Base-by-base conservation (phyloP, 2,888 invertebrate species). In the Caenorhabditis sp. region DNA sequence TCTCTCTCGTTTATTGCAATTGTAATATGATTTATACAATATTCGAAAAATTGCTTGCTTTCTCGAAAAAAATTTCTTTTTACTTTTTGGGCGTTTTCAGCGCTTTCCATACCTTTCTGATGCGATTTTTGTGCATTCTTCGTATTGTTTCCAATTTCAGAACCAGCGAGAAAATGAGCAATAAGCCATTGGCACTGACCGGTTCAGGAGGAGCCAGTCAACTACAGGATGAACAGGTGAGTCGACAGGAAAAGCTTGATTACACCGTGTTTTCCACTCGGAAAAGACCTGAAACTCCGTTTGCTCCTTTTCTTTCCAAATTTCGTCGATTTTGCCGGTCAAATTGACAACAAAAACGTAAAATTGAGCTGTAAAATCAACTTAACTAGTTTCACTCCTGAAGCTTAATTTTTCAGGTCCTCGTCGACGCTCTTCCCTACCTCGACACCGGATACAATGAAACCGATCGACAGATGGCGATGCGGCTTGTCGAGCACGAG, bases 401-500 rank as follows among this genome's bases (percentile, higher is more conserved):
- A n/a, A n/a, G n/a, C n/a, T n/a, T n/a, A n/a, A n/a, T n/a, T n/a
- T 58, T 70, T 26, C 63, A 85, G 85, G 74, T 87, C 49, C 76
- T 87, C 19, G 89, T 89, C 14, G 90, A 90, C 69, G 90, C 90
- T 10, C 85, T 90, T 10, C 90, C 90, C 1, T 90, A 90, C 69
- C 82, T 90, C 44, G 90, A 90, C 74, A 85, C 86, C 3, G 86
- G 90, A 12, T 91, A 91, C 82, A 89, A 88, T 41, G 91, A 91
- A 51, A 35, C 75, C 19, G 89, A 89, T 58, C 83, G 90, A 12
- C 89, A 91, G 75, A 76, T 87, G 96, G 98, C 98, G 0, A 93
- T 97, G 90, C 96, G 96, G 10, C 95, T 99, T 95, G 97, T 99
- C 0, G 98, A 99, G 93, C 98, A 99, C 93, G 98, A 99, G 94